Base-by-base conservation (phyloP, 1,140 invertebrate species). In the Portunus trituberculatus region DNA sequence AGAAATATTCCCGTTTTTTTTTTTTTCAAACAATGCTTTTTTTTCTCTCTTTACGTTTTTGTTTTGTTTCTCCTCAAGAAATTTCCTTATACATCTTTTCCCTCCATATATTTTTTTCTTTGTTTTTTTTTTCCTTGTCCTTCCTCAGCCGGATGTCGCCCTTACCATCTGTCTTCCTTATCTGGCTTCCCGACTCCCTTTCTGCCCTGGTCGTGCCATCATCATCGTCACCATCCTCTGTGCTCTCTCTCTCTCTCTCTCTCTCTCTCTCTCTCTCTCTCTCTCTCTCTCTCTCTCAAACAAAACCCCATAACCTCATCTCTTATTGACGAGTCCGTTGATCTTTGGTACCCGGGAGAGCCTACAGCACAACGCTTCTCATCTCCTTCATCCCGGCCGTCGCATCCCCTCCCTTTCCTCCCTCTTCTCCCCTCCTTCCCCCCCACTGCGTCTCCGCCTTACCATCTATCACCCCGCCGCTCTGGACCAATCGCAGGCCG, bases 401-500 rank as follows among this genome's bases (percentile, higher is more conserved):
- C 91, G 14, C 52, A 10, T 45, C 59, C 91, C 20, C 28, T 32
- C 52, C 20, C 52, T 20, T 25, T 0, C 48, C 31, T n/a, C 12
- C 32, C 25, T 25, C 46, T n/a, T 28, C 48, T 16, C 86, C n/a
- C 86, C 83, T 84, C 48, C 48, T 52, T 31, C 83, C 83, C 84
- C 86, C 93, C 86, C 93, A 39, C 39, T 88, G 48, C 76, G 76
- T 84, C 92, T 84, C 92, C 76, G 76, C 92, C 46, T 76, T 59
- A 59, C 84, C 93, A 93, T 93, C 93, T 59, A 93, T 93, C 93
- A 93, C 93, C 84, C 84, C 83, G 29, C 29, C 28, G 84, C 84
- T 93, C 82, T 93, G 93, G 93, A 93, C 93, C 93, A 93, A 93
- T 93, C 93, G 59, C 84, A 86, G 32, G 93, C 93, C n/a, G 83